These are phyloP conservation scores for Drosophila robusta DNA, from an alignment of 2,888 invertebrate species.

Conservation along the genomic window DNA sequence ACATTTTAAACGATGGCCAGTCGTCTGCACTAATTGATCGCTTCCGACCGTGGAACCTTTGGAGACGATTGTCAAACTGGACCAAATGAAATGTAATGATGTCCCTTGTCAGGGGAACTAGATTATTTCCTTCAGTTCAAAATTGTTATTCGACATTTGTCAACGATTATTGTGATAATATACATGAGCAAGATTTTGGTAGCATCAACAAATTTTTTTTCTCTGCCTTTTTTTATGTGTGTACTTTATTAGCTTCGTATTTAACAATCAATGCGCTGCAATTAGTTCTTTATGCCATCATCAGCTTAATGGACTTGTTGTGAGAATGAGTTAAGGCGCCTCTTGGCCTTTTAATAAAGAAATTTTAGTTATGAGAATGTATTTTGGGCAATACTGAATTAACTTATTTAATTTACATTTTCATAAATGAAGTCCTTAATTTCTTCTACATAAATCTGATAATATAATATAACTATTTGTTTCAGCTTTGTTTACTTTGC, in stretches of 20 bases:
- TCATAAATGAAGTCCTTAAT: too few species aligned
- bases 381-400: too few species aligned
- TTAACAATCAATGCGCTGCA: constrained; percentile 6
- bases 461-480: too few species aligned
- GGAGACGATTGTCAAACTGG: constrained; percentile 58
- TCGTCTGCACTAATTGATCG: constrained; percentile 83
- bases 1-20: constrained; percentile 82
- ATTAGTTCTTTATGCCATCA: constrained; percentile 13
- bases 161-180: constrained; percentile 58
- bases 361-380: not conserved
- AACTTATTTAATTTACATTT: too few species aligned
- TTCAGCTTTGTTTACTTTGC: too few species aligned
- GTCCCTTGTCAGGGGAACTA: constrained; percentile 66
- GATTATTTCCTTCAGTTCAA: constrained; percentile 55
- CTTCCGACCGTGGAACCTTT: constrained; percentile 69
- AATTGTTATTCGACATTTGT: constrained; percentile 56
- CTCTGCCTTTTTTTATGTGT: not conserved
- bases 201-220: not conserved
- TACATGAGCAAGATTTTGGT: constrained; percentile 29
- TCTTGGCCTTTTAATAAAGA: not conserved
- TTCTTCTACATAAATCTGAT: too few species aligned
- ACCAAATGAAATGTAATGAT: constrained; percentile 71
- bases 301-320: not conserved
- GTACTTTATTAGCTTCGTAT: not conserved
- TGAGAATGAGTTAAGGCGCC: not conserved